phyloP scores from a whole-genome alignment of 2,888 invertebrate genomes.

The Terebella lapidaria region DNA sequence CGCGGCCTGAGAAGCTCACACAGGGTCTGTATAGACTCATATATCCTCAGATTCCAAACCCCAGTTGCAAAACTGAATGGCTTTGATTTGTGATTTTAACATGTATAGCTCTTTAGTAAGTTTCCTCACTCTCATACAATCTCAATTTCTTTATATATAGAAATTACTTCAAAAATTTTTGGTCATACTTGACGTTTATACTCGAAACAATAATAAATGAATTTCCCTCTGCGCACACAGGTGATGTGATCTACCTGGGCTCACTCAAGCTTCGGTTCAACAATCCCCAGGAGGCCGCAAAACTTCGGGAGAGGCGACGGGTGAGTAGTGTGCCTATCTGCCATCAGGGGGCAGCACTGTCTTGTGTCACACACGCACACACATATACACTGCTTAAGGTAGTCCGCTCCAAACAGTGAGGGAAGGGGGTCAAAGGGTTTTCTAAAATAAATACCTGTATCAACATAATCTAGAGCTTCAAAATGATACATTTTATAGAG shows the following conservation, averaged over 20 bases:
- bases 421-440: no score
- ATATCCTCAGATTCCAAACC: neutral
- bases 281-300: conserved; percentile 26
- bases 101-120: neutral
- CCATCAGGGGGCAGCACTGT: neutral
- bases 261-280: conserved; percentile 26
- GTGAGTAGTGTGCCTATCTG: conserved; percentile 16
- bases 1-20: conserved; percentile 34
- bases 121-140: neutral
- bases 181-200: no score
- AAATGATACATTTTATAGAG: no score
- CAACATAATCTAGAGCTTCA: no score
- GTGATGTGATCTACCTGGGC: conserved; percentile 61
- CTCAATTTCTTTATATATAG: neutral
- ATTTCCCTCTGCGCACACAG: conserved; percentile 50
- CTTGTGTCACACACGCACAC: no score
- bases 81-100: neutral
- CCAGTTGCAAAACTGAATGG: neutral
- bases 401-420: no score
- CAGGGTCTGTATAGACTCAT: conserved; percentile 38
- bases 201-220: neutral
- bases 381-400: no score
- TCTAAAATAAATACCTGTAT: no score
- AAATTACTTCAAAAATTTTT: neutral
- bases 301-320: conserved; percentile 19